Evolutionary conservation across 2,797 vertebrate genomes (phyloP).

Genomic region (Perodicticus potto): DNA sequence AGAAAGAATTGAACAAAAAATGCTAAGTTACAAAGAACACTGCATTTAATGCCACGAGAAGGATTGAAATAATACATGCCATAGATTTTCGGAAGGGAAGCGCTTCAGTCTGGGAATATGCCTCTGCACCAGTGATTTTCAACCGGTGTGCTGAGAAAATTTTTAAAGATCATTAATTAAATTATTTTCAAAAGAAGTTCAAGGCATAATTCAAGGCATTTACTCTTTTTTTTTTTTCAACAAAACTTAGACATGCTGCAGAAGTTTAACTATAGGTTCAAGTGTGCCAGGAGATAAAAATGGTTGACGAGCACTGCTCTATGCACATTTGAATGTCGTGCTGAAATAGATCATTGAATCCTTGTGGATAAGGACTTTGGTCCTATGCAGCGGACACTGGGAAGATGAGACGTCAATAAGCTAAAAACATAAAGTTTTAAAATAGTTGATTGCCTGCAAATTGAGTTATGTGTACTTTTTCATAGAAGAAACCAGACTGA

Average conservation of each 20-base stretch:
- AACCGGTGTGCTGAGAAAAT: too few species aligned
- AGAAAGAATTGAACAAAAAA: constrained; percentile 35
- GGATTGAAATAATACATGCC: neutral
- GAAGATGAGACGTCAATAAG: neutral
- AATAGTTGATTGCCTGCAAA: neutral
- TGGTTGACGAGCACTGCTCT: too few species aligned
- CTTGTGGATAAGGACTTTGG: neutral
- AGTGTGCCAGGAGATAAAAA: too few species aligned
- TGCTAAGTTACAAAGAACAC: neutral
- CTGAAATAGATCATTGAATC: neutral
- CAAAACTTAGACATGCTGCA: too few species aligned
- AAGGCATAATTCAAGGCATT: too few species aligned
- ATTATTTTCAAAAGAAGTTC: too few species aligned
- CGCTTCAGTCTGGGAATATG: neutral
- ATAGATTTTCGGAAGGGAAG: neutral
- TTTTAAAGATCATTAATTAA: too few species aligned
- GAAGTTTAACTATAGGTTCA: too few species aligned
- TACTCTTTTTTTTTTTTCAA: too few species aligned
- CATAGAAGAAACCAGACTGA: neutral
- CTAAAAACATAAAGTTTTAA: constrained; percentile 8
- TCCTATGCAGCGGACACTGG: neutral
- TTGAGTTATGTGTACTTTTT: neutral
- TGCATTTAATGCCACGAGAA: neutral
- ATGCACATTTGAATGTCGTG: neutral
- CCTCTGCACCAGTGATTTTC: neutral